Conservation (phyloP, 2,888 invertebrate species). For the Limulus polyphemus region DNA sequence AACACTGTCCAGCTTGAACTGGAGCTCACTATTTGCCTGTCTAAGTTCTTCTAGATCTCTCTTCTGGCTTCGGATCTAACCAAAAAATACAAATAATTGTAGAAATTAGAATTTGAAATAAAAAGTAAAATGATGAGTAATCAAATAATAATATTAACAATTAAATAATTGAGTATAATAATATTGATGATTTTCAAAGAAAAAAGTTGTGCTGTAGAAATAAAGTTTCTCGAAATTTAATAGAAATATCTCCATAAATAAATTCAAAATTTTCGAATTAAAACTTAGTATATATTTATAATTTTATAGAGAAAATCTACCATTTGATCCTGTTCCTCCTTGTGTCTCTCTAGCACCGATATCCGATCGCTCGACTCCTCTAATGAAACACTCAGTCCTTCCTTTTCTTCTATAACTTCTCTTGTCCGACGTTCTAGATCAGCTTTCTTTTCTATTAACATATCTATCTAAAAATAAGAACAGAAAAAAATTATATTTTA, state of each 20-base stretch:
- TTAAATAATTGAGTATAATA: too few species aligned
- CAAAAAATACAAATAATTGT: too few species aligned
- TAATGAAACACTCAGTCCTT: slow-evolving; percentile 59
- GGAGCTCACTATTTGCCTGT: slow-evolving; percentile 55
- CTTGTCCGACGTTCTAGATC: slow-evolving; percentile 72
- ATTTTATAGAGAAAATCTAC: slow-evolving; percentile 36
- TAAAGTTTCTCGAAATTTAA: too few species aligned
- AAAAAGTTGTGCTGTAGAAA: too few species aligned
- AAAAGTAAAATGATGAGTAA: too few species aligned
- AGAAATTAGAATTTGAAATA: too few species aligned
- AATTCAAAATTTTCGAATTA: too few species aligned
- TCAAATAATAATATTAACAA: too few species aligned
- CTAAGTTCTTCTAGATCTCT: slow-evolving; percentile 56
- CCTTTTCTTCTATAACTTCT: slow-evolving; percentile 62
- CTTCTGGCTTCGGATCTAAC: slow-evolving; percentile 37
- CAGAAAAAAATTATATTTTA: too few species aligned
- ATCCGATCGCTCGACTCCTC: slow-evolving; percentile 86
- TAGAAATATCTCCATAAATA: too few species aligned
- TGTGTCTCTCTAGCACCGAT: slow-evolving; percentile 60
- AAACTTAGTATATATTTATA: too few species aligned
- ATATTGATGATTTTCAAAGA: too few species aligned
- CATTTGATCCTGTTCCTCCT: slow-evolving; percentile 61
- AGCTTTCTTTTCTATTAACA: slow-evolving; percentile 65
- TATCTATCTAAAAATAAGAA: slow-evolving; percentile 46
- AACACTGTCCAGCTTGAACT: slow-evolving; percentile 54